Conservation (phyloP, 2,888 invertebrate genomes). For the Adineta ricciae region DNA sequence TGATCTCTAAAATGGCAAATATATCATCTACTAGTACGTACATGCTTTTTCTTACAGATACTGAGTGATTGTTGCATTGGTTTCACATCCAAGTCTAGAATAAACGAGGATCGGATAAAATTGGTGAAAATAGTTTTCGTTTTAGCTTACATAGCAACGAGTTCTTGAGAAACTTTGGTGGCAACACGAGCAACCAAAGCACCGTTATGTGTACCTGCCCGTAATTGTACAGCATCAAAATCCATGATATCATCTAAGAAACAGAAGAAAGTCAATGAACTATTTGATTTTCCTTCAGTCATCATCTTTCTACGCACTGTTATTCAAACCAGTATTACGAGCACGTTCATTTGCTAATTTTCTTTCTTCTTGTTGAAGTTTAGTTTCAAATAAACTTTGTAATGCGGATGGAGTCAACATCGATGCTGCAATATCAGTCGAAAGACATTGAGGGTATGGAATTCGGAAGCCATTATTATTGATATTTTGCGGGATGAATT, state of each 20-base stretch:
- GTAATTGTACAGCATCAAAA: background rate
- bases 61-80: background rate
- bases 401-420: background rate
- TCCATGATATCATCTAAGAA: background rate
- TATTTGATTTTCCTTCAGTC: too few relatives aligned
- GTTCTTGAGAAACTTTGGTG: background rate
- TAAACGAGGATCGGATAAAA: background rate
- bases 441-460: background rate
- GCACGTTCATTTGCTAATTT: background rate
- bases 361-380: background rate
- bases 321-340: background rate
- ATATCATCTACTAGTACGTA: too few relatives aligned
- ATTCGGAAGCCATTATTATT: background rate
- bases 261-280: background rate
- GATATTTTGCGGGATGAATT: too few relatives aligned
- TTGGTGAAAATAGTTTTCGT: background rate
- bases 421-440: background rate
- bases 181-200: background rate
- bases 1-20: background rate
- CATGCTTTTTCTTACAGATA: background rate
- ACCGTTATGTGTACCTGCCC: background rate
- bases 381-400: background rate
- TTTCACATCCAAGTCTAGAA: background rate
- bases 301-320: background rate
- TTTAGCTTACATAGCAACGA: background rate